A percentile compares a stretch with the other conserved stretches of the same genome.
Conservation (phyloP, 1,140 invertebrate genomes). For the Plutomurus gul region DNA sequence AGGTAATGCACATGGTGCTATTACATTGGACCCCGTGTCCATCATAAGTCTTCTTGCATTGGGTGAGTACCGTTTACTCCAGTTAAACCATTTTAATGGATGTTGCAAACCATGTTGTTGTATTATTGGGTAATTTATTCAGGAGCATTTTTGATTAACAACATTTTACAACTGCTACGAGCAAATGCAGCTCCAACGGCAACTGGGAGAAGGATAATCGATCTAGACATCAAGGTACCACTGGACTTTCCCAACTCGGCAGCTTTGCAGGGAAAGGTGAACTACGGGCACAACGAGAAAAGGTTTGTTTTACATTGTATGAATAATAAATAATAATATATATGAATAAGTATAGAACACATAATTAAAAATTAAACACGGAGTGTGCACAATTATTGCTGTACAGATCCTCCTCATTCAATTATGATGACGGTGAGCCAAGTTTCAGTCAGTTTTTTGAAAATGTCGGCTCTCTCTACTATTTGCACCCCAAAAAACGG, state of each 20-base stretch:
- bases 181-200: slow-evolving; percentile 31
- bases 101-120: not conserved
- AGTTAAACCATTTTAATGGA: not conserved
- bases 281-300: not conserved
- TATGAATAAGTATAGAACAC: not conserved
- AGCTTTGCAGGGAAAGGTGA: not conserved
- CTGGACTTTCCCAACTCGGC: slow-evolving; percentile 31
- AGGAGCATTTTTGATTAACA: slow-evolving; percentile 53
- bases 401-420: too few species aligned
- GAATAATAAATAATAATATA: not conserved
- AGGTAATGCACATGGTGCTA: slow-evolving; percentile 48
- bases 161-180: slow-evolving; percentile 50
- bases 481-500: slow-evolving; percentile 43
- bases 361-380: too few species aligned
- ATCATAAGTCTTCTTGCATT: slow-evolving; percentile 52
- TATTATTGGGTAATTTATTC: not conserved
- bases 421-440: not conserved
- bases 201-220: slow-evolving; percentile 18
- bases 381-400: too few species aligned
- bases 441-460: slow-evolving; percentile 47
- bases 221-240: slow-evolving; percentile 35
- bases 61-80: slow-evolving; percentile 11
- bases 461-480: slow-evolving; percentile 50
- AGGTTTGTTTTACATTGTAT: too few species aligned
- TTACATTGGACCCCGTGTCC: slow-evolving; percentile 52